Base-by-base conservation (phyloP, 2,113 vertebrate species). In the Thomomys bottae region DNA sequence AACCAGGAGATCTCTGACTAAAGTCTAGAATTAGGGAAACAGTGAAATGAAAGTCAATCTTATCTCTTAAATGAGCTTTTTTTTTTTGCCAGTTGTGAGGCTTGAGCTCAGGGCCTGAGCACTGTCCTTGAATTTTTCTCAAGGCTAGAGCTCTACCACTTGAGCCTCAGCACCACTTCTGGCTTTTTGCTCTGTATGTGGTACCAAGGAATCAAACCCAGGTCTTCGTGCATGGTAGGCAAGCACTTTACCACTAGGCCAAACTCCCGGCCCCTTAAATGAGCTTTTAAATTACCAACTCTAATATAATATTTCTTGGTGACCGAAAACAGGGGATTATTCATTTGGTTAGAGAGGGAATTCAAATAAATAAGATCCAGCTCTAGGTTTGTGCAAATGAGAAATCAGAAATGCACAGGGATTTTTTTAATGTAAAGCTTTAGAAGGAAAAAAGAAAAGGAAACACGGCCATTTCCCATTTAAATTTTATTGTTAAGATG, bases 281-380 rank as follows among this genome's bases (percentile, higher is more conserved):
- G 28, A 95, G 86, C 42, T 32, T 95, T 84, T 38, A 68, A 79
- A 84, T 94, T n/a, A 28, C 70, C 83, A 83, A 1, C 8, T 34
- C 73, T n/a, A 11, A 95, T 93, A 40, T 7, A 80, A 23, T 84
- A 89, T 11, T 67, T 64, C 30, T 94, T 17, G 42, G 1, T 84
- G 6, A 89, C 0, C 83, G 38, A 89, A 18, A 92, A 10, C 77
- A 90, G 68, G 34, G 34, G 80, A 71, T 78, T 84, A 68, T 76
- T 77, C 70, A 91, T 90, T 72, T 90, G 8, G 36, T 11, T 40
- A 86, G 26, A 87, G 9, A 1, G 2, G 18, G 45, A 66, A 67
- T 75, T 66, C 24, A 90, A 87, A 93, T 92, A 76, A 97, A 97
- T 95, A 95, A 94, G 66, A 86, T 40, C 32, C 17, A 91, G 0